Conservation (phyloP, 2,888 invertebrate species). For the Leptarthrus brevirostris region DNA sequence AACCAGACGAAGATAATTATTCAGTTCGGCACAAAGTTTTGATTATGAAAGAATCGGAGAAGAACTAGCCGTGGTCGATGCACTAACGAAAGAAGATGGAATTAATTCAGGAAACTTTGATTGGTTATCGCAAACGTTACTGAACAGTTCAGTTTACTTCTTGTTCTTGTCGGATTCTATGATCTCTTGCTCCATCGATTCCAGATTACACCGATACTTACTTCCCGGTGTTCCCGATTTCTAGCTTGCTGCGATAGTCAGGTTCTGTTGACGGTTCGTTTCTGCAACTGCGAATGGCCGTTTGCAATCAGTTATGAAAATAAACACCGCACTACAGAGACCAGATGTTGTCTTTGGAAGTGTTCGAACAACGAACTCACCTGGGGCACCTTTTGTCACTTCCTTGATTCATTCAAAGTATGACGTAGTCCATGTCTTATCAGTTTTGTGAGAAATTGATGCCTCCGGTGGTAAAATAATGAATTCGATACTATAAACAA, state of each 20-base stretch:
- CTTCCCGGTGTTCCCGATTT: slow-evolving; percentile 37
- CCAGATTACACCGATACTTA: slow-evolving; percentile 5
- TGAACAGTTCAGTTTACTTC: neutral
- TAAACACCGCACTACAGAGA: neutral
- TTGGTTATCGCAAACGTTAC: neutral
- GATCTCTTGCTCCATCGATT: neutral
- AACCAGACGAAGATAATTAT: neutral
- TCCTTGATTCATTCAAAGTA: neutral
- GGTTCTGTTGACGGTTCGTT: slow-evolving; percentile 11
- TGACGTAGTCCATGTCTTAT: neutral
- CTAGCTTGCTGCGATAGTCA: neutral
- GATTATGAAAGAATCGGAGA: neutral
- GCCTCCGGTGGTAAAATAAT: neutral
- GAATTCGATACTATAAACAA: slow-evolving; percentile 16
- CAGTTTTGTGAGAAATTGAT: slow-evolving; percentile 16
- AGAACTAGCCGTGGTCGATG: neutral
- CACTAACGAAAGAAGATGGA: neutral
- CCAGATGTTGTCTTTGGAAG: neutral
- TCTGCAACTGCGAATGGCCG: slow-evolving; percentile 4
- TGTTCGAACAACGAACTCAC: slow-evolving; percentile 5
- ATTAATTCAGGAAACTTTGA: neutral
- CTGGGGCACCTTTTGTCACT: neutral
- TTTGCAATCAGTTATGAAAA: slow-evolving; percentile 13
- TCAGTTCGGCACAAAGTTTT: slow-evolving; percentile 6
- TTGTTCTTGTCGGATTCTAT: neutral